Percentiles rank a stretch among this genome's conserved stretches.
phyloP scores from a whole-genome alignment of 1,140 invertebrate species.

The Lasioglossum albipes region DNA sequence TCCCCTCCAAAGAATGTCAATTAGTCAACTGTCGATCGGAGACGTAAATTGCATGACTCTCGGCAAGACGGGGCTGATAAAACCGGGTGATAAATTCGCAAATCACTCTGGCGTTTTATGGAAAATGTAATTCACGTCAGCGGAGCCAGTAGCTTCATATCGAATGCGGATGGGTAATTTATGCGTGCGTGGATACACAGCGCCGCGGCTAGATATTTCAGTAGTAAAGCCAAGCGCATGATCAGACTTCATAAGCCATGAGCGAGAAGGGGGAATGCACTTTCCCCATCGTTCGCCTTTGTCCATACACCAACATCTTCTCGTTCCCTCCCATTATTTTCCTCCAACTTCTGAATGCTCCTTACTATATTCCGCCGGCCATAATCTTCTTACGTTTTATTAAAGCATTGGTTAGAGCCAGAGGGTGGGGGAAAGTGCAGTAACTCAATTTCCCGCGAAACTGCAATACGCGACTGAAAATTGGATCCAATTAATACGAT shows the following conservation, averaged over 20 bases:
- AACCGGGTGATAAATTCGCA: conserved; percentile 4
- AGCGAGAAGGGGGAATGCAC: background rate
- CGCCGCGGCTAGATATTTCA: background rate
- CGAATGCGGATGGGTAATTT: conserved; percentile 1
- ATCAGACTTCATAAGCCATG: conserved; percentile 9
- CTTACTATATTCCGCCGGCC: conserved; percentile 3
- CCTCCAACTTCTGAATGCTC: background rate
- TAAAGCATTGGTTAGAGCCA: background rate
- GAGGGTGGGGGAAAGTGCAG: background rate
- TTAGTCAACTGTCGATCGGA: background rate
- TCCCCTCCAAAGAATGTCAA: background rate
- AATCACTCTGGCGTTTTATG: background rate
- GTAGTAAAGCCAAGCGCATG: conserved; percentile 27
- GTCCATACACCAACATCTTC: background rate
- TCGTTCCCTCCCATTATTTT: background rate
- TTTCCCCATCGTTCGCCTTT: background rate
- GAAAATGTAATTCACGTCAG: background rate
- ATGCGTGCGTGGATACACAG: background rate
- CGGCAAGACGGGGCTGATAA: background rate
- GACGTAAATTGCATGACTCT: background rate
- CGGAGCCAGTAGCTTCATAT: background rate
- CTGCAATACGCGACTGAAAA: background rate
- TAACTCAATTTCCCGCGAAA: background rate
- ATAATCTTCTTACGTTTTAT: conserved; percentile 18
- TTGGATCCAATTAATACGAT: background rate